A percentile compares a stretch with the other conserved stretches of the same genome.
phyloP scores from a whole-genome alignment of 92 coral and sea anemone species.

The Paragorgia papillata region DNA sequence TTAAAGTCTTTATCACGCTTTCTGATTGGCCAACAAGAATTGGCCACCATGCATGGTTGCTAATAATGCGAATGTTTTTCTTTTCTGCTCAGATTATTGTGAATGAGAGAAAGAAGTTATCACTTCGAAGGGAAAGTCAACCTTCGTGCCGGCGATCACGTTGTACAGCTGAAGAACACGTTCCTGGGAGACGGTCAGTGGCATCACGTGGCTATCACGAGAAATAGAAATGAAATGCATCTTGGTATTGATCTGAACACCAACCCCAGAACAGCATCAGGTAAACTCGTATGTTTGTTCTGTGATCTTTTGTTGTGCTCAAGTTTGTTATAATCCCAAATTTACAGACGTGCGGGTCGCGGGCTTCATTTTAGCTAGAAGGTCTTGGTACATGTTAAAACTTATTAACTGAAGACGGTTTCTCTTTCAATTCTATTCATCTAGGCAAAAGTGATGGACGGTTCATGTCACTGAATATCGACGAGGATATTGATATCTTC shows the following conservation, averaged over 20 bases:
- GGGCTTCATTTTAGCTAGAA: too few species aligned
- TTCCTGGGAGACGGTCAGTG: conserved; percentile 87
- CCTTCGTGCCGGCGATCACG: neutral
- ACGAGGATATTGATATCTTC: conserved; percentile 5
- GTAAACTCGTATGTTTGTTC: conserved; percentile 53
- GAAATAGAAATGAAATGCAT: conserved; percentile 68
- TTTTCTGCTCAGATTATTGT: conserved; percentile 26
- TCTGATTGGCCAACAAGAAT: too few species aligned
- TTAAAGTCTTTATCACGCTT: too few species aligned
- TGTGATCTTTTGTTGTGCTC: too few species aligned
- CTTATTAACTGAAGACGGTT: too few species aligned
- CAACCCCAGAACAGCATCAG: conserved; percentile 58
- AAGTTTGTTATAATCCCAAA: too few species aligned
- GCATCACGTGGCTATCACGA: conserved; percentile 69
- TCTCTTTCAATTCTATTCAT: neutral
- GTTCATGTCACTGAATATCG: neutral
- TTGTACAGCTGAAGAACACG: conserved; percentile 57
- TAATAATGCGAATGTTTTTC: neutral
- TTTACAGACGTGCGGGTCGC: too few species aligned
- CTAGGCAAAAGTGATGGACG: neutral
- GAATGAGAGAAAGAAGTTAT: neutral
- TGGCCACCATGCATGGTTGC: too few species aligned
- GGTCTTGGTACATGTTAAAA: too few species aligned
- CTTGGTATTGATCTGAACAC: conserved; percentile 70
- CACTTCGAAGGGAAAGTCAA: conserved; percentile 11